These are phyloP conservation scores for Coenonympha arcania DNA, from an alignment of 2,888 invertebrate genomes.

Conservation along the genomic window DNA sequence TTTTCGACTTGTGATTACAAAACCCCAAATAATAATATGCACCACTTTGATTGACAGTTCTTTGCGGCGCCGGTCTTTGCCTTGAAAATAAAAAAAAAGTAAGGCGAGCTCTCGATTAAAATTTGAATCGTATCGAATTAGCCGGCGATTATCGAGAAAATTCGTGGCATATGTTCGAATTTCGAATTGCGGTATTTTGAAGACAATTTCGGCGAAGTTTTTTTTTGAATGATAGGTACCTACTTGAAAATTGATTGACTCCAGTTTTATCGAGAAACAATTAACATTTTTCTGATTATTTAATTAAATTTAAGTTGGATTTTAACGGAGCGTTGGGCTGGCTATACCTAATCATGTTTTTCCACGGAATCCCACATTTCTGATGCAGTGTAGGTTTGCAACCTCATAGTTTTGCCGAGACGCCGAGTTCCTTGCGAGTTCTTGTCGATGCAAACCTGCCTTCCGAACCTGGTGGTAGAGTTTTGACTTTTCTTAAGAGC, in stretches of 20 bases:
- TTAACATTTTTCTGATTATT: neutral
- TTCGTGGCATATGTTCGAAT: slow-evolving; percentile 66
- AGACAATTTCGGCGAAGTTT: slow-evolving; percentile 18
- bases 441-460: no score
- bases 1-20: slow-evolving; percentile 41
- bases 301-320: neutral
- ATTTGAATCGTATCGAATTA: slow-evolving; percentile 64
- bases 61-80: slow-evolving; percentile 39
- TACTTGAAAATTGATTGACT: slow-evolving; percentile 2
- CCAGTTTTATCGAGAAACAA: neutral
- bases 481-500: no score
- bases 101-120: slow-evolving; percentile 38
- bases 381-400: no score
- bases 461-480: no score
- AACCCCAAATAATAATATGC: slow-evolving; percentile 63
- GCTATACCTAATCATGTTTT: no score
- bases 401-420: no score
- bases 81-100: slow-evolving; percentile 35
- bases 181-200: slow-evolving; percentile 24
- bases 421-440: no score
- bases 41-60: slow-evolving; percentile 63
- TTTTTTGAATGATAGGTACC: slow-evolving; percentile 9
- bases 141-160: slow-evolving; percentile 64
- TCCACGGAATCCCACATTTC: no score
- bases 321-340: no score